Base-by-base conservation (phyloP, 2,797 vertebrate species). In the Salarias fasciatus region DNA sequence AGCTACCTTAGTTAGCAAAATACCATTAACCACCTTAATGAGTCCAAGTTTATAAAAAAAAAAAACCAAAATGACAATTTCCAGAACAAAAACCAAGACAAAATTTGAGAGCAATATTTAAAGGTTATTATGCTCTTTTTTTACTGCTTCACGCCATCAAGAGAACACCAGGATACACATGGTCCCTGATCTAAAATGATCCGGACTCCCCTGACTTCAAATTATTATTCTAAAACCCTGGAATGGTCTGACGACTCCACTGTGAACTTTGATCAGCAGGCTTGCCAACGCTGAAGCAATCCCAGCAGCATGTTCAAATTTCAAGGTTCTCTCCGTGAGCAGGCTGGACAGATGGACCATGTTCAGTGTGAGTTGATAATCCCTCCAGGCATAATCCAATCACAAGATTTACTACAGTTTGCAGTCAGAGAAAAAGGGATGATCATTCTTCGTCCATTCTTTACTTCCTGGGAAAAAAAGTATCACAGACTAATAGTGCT, bases 381-480 rank as follows among this genome's bases (percentile, higher is more conserved):
- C 82, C 61, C 60, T 54, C 31, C 0, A 47, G 69, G 64, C 50
- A 10, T 83, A 86, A 89, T 88, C 83, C 66, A 69, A 49, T 60
- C 53, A 63, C 66, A 50, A 69, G 57, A 53, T 60, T 63, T 47
- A 42, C 53, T 43, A 24, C 36, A 75, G 18, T 3, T 65, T 28
- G 55, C 46, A 69, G 11, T 48, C 9, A 3, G 11, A 28, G 33
- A 66, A 52, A 64, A 62, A 28, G 35, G 12, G 55, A 53, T 66
- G 54, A 72, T 61, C 51, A 28, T 44, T 69, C 36, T 9, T 29
- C 44, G 41, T 24, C 24, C 11, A 6, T 36, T 47, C n/a, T 30
- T 49, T 11, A 15, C 6, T 33, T 44, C 6, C 7, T 13, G 28
- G 45, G 11, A 36, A 6, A 36, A 6, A 36, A 14, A 29, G 11